Base-by-base conservation (phyloP, 2,888 invertebrate species). In the Willowsia nigromaculata region DNA sequence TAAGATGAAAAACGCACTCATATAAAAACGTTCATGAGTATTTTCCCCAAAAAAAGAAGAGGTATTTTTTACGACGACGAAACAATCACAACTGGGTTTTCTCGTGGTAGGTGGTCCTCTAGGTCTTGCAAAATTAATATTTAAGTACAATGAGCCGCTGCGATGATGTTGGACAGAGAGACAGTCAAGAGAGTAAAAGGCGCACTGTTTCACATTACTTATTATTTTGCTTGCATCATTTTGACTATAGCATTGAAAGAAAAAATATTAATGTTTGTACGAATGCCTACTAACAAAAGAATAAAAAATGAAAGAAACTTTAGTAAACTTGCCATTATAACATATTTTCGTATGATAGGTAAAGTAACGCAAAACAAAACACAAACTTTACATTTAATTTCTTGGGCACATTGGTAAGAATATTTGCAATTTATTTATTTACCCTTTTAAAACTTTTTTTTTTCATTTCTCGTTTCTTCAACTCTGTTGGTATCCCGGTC, bases 301-400 rank as follows among this genome's bases (percentile, higher is more conserved):
- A 68, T 37, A 71, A 3, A 33, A 71, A 50, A 50, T 50, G 50
- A 18, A n/a, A 50, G 18, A 1, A n/a, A 15, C n/a, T 7, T 40
- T 40, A 7, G 27, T 62, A 11, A 62, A 82, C 37, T 88, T 78
- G 50, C 83, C 65, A n/a, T n/a, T n/a, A n/a, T n/a, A n/a, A n/a
- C n/a, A n/a, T n/a, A n/a, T n/a, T n/a, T n/a, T n/a, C n/a, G n/a
- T n/a, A n/a, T n/a, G n/a, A n/a, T n/a, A n/a, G n/a, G n/a, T n/a
- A n/a, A n/a, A n/a, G n/a, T n/a, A n/a, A n/a, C n/a, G n/a, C n/a
- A n/a, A n/a, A n/a, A n/a, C n/a, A n/a, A n/a, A n/a, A n/a, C n/a
- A n/a, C n/a, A n/a, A n/a, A n/a, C n/a, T n/a, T n/a, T n/a, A n/a
- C n/a, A n/a, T n/a, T n/a, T n/a, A n/a, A n/a, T n/a, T n/a, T n/a